Conservation (phyloP, 1,140 invertebrate species). For the Steinernema khuongi region DNA sequence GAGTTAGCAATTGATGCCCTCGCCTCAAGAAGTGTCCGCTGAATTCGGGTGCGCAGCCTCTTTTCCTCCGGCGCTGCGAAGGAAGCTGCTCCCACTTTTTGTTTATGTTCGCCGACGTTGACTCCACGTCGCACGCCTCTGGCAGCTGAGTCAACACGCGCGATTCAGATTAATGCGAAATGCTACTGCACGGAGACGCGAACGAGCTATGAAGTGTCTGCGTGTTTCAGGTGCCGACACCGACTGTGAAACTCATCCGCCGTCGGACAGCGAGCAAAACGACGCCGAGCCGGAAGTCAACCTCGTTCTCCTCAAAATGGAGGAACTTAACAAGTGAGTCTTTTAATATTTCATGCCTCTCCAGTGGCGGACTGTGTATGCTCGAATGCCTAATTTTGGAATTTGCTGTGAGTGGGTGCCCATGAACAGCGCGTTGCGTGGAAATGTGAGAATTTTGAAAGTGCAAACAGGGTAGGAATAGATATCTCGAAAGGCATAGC, state of each 20-base stretch:
- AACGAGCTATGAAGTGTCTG: neutral
- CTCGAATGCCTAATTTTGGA: too few species aligned
- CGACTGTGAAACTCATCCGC: constrained; percentile 50
- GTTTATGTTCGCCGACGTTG: neutral
- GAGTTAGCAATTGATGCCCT: neutral
- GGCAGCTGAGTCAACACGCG: neutral
- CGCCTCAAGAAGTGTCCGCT: neutral
- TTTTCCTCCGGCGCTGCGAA: too few species aligned
- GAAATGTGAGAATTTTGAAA: too few species aligned
- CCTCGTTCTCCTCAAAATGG: constrained; percentile 51
- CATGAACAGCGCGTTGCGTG: too few species aligned
- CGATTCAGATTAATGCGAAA: neutral
- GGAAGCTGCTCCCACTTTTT: neutral
- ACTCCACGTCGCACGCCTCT: too few species aligned
- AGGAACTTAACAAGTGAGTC: constrained; percentile 51
- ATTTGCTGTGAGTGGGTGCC: too few species aligned
- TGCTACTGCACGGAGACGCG: neutral
- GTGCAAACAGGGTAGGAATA: too few species aligned
- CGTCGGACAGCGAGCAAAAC: constrained; percentile 40
- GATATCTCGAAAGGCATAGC: neutral
- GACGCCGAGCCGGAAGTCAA: constrained; percentile 38
- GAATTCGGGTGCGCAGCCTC: too few species aligned
- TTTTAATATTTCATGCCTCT: constrained; percentile 13
- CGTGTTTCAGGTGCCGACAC: constrained; percentile 41
- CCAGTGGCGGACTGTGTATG: too few species aligned